Percentiles rank a stretch among this genome's conserved stretches.
phyloP scores from a whole-genome alignment of 2,797 vertebrate species.

The Gallirallus australis region DNA sequence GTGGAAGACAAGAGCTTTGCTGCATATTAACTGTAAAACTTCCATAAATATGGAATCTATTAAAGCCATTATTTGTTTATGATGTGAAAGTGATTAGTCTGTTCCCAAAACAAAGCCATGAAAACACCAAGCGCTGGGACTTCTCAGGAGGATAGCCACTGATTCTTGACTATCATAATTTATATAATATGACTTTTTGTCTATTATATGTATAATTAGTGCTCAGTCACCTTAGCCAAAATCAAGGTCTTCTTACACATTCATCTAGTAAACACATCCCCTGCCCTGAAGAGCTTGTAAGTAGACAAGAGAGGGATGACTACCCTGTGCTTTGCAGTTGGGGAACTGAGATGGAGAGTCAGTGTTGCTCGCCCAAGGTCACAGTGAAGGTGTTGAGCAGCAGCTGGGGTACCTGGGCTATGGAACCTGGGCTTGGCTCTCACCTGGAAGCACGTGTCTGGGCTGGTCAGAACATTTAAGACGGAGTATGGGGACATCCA shows the following conservation, averaged over 20 bases:
- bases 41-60: conserved; percentile 59
- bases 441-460: neutral
- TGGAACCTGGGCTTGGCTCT: neutral
- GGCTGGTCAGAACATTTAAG: neutral
- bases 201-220: neutral
- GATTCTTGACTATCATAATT: neutral
- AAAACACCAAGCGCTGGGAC: neutral
- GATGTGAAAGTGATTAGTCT: conserved; percentile 65
- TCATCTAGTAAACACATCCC: neutral
- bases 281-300: neutral
- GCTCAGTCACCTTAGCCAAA: neutral
- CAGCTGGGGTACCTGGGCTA: neutral
- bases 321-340: neutral
- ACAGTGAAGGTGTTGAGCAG: rapidly evolving
- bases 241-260: neutral
- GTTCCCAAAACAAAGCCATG: conserved; percentile 40
- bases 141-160: conserved; percentile 12
- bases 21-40: conserved; percentile 28
- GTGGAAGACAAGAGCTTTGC: conserved; percentile 36
- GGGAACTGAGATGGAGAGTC: neutral
- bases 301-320: neutral
- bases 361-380: neutral
- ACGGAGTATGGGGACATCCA: rapidly evolving
- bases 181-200: neutral
- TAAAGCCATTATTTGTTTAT: conserved; percentile 63